A percentile compares a stretch with the other conserved stretches of the same genome.
These are phyloP conservation scores for Desmophyllum pertusum DNA, from an alignment of 92 coral and sea anemone species.

Conservation along the genomic window DNA sequence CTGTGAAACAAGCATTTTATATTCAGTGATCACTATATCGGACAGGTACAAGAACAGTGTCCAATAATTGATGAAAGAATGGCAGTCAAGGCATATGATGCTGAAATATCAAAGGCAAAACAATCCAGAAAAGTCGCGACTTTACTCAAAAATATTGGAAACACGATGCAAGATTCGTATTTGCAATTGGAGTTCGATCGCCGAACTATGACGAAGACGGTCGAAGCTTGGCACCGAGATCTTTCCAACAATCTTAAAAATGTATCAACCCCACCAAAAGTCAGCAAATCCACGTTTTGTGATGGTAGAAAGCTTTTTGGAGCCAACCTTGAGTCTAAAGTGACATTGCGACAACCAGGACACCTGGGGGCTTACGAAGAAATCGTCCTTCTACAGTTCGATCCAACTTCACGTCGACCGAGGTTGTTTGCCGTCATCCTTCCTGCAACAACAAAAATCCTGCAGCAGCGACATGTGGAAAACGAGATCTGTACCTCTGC, in stretches of 20 bases:
- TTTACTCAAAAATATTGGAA: constrained; percentile 8
- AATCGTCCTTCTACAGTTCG: constrained; percentile 59
- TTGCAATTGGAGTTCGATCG: background rate
- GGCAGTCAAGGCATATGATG: background rate
- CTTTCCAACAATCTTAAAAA: constrained; percentile 1
- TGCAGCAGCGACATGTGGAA: constrained; percentile 8
- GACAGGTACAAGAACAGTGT: background rate
- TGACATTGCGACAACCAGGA: constrained; percentile 19
- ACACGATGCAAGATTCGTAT: background rate
- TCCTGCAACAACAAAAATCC: constrained; percentile 47
- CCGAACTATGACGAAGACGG: background rate
- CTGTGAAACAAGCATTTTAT: background rate
- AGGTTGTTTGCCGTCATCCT: constrained; percentile 64
- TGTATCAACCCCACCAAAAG: constrained; percentile 26
- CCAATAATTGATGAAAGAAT: background rate
- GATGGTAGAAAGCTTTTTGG: constrained; percentile 44
- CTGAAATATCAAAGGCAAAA: constrained; percentile 18
- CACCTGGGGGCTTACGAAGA: constrained; percentile 35
- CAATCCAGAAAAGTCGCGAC: background rate
- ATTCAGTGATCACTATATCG: background rate
- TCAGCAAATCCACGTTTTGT: constrained; percentile 9
- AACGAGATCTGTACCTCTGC: constrained; percentile 74
- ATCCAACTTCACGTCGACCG: constrained; percentile 55
- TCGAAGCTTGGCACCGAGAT: constrained; percentile 4
- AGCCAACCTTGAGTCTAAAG: constrained; percentile 17